A percentile compares a stretch with the other conserved stretches of the same genome.
Evolutionary conservation across 2,797 vertebrate genomes (phyloP).

Genomic region (Remorina albescens): DNA sequence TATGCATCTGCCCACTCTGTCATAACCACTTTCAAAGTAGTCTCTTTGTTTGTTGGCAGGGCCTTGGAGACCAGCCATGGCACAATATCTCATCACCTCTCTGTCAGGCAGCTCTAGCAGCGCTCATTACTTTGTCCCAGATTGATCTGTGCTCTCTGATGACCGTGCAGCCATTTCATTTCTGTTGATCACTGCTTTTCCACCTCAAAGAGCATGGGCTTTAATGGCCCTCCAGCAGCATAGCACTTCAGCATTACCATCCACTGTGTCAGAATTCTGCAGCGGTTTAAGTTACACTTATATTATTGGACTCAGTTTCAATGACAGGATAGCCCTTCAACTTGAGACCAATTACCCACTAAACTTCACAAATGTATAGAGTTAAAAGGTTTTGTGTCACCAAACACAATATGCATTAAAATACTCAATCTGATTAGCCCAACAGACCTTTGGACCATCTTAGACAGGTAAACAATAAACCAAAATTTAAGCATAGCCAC

Average conservation of each 20-base stretch:
- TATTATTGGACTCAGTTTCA: slow-evolving; percentile 8
- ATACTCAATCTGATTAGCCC: background rate
- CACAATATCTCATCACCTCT: slow-evolving; percentile 49
- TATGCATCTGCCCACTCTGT: slow-evolving; percentile 27
- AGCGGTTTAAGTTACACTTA: slow-evolving; percentile 33
- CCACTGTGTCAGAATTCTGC: slow-evolving; percentile 28
- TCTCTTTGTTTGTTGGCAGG: slow-evolving; percentile 38
- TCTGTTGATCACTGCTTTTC: slow-evolving; percentile 71
- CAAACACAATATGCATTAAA: background rate
- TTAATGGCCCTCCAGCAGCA: slow-evolving; percentile 55
- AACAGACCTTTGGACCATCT: background rate
- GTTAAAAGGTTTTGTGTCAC: background rate
- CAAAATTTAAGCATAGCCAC: background rate
- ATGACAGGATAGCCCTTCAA: background rate
- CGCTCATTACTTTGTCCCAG: slow-evolving; percentile 56
- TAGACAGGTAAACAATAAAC: slow-evolving; percentile 14
- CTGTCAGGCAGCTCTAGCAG: slow-evolving; percentile 33
- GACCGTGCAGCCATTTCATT: slow-evolving; percentile 64
- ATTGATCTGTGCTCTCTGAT: slow-evolving; percentile 55
- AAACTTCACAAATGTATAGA: background rate
- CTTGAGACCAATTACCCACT: slow-evolving; percentile 6
- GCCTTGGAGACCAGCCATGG: slow-evolving; percentile 39
- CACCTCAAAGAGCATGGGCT: slow-evolving; percentile 54
- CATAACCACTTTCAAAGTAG: slow-evolving; percentile 34
- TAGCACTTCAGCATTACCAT: slow-evolving; percentile 36